Base-by-base conservation (phyloP, 1,140 invertebrate genomes). In the Amyelois transitella region DNA sequence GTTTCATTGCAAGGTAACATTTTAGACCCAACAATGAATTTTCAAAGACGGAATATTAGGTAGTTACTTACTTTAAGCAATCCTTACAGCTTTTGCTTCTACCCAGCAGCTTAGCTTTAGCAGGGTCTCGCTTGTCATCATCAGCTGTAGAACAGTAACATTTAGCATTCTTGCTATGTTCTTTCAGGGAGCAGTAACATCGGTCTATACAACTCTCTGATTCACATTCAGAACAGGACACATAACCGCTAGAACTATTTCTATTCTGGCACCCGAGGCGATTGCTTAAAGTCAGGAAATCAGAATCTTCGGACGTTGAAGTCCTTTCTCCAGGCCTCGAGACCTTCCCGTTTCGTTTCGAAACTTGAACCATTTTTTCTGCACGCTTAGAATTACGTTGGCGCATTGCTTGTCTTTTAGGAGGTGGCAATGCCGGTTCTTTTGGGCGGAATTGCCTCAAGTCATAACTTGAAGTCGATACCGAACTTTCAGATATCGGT, bases 181-280 rank as follows among this genome's bases (percentile, higher is more conserved):
- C 73, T 48, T 87, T 88, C 62, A 91, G 73, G 8, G 92, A 92
- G 62, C 93, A 94, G 64, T 94, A 94, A 64, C 93, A 94, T 66
- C 93, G 91, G 51, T 93, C 92, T 1, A 93, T 92, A 71, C 95
- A 96, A 7, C 93, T 92, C 63, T 95, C 95, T 7, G 93, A 95
- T 69, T 96, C 94, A 70, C 95, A 96, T 81, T 96, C 95, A 18
- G 94, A 96, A 75, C 94, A 96, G 10, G 94, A 95, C 5, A 96
- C 94, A 69, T 96, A 96, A 6, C 92, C 92, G 60, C 92, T 92
- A 6, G 92, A 93, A 64, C 92, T 93, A 68, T 93, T 93, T 43
- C 92, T 88, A 61, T 93, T 92, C 51, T 92, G 90, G 60, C 91
- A 91, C 22, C 87, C 88, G 4, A 89, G 61, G 24, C 86, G 64